phyloP scores from a whole-genome alignment of 2,888 invertebrate species.

The Pollenia angustigena region DNA sequence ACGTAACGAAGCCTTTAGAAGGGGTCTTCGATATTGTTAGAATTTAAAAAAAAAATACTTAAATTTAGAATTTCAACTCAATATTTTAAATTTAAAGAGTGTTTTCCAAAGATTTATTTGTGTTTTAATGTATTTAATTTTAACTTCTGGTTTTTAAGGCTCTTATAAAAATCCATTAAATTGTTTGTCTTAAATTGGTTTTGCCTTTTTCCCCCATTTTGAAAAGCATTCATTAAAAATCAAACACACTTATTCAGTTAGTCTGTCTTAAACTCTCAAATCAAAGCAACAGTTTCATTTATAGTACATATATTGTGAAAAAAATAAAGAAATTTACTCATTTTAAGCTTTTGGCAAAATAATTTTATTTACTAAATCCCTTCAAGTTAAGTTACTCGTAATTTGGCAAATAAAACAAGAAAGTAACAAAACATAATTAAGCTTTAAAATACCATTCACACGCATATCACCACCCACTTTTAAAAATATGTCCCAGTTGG shows the following conservation, averaged over 20 bases:
- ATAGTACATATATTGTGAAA: neutral
- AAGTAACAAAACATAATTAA: neutral
- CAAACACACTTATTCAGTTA: neutral
- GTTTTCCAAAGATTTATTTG: no score
- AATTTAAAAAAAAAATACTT: no score
- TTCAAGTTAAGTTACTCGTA: conserved; percentile 37
- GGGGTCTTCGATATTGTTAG: no score
- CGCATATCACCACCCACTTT: neutral
- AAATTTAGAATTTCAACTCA: no score
- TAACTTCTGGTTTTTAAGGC: no score
- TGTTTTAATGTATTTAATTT: no score
- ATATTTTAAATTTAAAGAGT: no score
- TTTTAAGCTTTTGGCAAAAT: conserved; percentile 21
- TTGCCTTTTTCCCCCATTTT: no score
- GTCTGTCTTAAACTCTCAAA: neutral
- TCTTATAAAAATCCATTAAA: no score
- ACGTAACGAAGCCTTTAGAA: no score
- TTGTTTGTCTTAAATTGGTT: no score
- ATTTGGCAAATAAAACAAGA: conserved; percentile 27
- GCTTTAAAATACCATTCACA: neutral
- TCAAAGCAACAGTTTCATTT: conserved; percentile 27
- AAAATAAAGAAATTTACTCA: neutral
- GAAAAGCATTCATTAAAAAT: neutral
- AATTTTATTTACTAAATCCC: conserved; percentile 34
- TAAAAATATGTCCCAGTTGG: no score